Conservation (phyloP, 2,888 invertebrate genomes). For the Ornithoptera alexandrae region DNA sequence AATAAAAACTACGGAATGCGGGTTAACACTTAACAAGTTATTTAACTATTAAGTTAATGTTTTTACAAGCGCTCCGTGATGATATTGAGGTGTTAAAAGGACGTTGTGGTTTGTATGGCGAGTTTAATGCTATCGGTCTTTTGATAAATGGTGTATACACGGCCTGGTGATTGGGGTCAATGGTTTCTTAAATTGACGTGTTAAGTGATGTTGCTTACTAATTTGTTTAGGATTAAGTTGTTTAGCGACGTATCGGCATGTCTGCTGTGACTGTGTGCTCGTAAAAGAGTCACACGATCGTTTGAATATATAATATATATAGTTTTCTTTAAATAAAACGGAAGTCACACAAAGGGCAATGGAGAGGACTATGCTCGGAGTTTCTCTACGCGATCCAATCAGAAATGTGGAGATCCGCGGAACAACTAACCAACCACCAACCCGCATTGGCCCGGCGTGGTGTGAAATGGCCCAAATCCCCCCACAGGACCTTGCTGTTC, state of each 20-base stretch:
- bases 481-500: too few species aligned
- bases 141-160: constrained; percentile 4
- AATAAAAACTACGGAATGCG: constrained; percentile 32
- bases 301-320: too few species aligned
- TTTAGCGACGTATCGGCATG: background rate
- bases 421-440: too few species aligned
- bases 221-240: constrained; percentile 24
- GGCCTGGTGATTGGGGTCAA: constrained; percentile 13
- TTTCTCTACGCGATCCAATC: too few species aligned
- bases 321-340: too few species aligned
- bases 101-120: constrained; percentile 1
- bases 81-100: constrained; percentile 18
- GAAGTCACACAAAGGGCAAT: too few species aligned
- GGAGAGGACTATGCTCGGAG: too few species aligned
- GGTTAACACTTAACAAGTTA: constrained; percentile 32
- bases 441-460: too few species aligned
- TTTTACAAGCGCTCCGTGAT: constrained; percentile 22
- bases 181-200: constrained; percentile 3
- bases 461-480: too few species aligned
- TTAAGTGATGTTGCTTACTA: constrained; percentile 1
- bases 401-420: too few species aligned
- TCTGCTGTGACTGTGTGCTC: background rate
- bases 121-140: constrained; percentile 11
- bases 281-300: background rate
- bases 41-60: constrained; percentile 30